Base-by-base conservation (phyloP, 2,797 vertebrate genomes). In the Megaceryle alcyon region DNA sequence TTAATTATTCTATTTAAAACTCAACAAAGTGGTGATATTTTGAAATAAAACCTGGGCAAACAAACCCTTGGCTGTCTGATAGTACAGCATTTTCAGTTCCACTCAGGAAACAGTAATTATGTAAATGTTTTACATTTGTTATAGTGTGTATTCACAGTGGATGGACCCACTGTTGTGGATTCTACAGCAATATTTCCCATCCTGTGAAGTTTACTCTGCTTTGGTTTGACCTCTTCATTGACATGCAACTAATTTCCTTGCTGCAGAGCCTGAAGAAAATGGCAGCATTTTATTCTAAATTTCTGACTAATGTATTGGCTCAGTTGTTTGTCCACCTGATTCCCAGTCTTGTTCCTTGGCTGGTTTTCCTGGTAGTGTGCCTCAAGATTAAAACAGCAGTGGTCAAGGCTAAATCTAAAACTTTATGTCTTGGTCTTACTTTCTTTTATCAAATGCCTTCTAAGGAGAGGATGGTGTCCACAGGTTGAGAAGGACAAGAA, bases 1-100 rank as follows among this genome's bases (percentile, higher is more conserved):
- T 61, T 41, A 82, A 78, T 72, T 78, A 61, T 61, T 92, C 66
- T 88, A 86, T 48, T 69, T 59, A 88, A 95, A 79, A 54, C n/a
- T 56, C 37, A 82, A 35, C 18, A 8, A 69, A 49, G 22, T 31
- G n/a, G 29, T 70, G 23, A 26, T 71, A 31, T 65, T 59, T 86
- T 64, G 51, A 46, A 77, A 59, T 31, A 56, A 48, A n/a, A 61
- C 28, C 26, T 63, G 41, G 21, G 17, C 44, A 59, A 65, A 41
- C 9, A 17, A 54, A 31, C 33, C 23, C n/a, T 49, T n/a, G 43
- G 33, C n/a, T 79, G 25, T 72, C 44, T 60, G 26, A 61, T 80
- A 80, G 26, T 26, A 60, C 31, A 66, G 22, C 25, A 39, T 59
- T 76, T 70, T 23, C 69, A 54, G 18, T 41, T 65, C 53, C 31